Percentiles rank a stretch among this genome's conserved stretches.
These are phyloP conservation scores for Epizoanthus fatuus DNA, from an alignment of 92 coral and sea anemone species.

Conservation along the genomic window DNA sequence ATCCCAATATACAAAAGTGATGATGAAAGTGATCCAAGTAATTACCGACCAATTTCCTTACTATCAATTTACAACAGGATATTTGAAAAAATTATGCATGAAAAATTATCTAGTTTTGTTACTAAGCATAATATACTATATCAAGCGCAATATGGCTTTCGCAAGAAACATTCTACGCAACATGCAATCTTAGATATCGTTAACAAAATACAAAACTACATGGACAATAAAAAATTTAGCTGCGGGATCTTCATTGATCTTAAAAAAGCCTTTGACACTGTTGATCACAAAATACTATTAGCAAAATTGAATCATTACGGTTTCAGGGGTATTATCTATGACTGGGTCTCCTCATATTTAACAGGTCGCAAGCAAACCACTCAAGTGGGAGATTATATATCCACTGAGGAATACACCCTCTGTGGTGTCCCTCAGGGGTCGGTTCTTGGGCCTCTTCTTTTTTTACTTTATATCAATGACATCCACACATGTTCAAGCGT, in stretches of 20 bases:
- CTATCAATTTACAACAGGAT: background rate
- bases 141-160: conserved; percentile 12
- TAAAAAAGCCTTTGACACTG: background rate
- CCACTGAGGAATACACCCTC: background rate
- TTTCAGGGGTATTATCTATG: conserved; percentile 1
- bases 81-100: background rate
- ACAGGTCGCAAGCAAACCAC: conserved; percentile 18
- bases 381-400: conserved; percentile 5
- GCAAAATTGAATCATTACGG: too few species aligned
- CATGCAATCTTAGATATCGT: conserved; percentile 45
- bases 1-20: background rate
- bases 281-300: too few species aligned
- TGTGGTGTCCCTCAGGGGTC: conserved; percentile 24
- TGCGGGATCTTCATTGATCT: conserved; percentile 43
- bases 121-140: background rate
- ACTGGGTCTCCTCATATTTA: conserved; percentile 27
- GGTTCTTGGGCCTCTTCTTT: conserved; percentile 21
- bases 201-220: conserved; percentile 23
- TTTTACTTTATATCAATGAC: conserved; percentile 35
- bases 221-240: conserved; percentile 15
- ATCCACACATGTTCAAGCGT: conserved; percentile 9
- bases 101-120: background rate
- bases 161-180: conserved; percentile 25
- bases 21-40: background rate
- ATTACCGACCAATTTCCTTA: background rate